Evolutionary conservation across 2,888 invertebrate genomes (phyloP), one percentile per base, ranked within the genome.

Genomic region (Ganaspis brasiliensis): DNA sequence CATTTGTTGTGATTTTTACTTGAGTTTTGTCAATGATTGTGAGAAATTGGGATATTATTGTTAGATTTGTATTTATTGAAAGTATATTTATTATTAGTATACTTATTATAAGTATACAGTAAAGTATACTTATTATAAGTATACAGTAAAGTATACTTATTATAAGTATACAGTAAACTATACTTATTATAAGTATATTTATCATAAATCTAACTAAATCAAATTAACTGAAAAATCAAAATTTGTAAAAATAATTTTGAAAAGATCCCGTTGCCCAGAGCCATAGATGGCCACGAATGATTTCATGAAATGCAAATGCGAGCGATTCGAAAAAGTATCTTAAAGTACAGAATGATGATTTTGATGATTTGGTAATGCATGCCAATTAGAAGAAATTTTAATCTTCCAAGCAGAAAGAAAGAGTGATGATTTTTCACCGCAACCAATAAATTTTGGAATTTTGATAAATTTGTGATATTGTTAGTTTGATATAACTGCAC

Each of bases 401-500:
- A 90, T 90, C 86, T 89, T 90, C 86, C 88, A 89, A 88, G 89
- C 89, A 87, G 80, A 81, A 78, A 89, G 87, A 87, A 90, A 90
- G 87, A 90, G 90, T 89, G 90, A 90, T 91, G 91, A 91, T 88
- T 88, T 90, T 89, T 89, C 89, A 91, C 91, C 91, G 89, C 91
- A 91, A 91, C 91, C 91, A 91, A 89, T 86, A 82, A 83, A 85
- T 85, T 84, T 83, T 87, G 83, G 82, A 83, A 80, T 85, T 87
- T 83, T 83, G 79, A 77, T 82, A 75, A n/a, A 80, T 86, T 85
- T 82, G 84, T 87, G 85, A 87, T 67, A 87, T 87, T 89, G 90
- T 91, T 91, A 90, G 90, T 91, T 90, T 89, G 90, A 90, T 91
- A 91, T 91, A 90, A 91, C 90, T 90, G 91, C 91, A 91, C 91